phyloP scores from a whole-genome alignment of 2,797 vertebrate species.

The Cynopterus sphinx region DNA sequence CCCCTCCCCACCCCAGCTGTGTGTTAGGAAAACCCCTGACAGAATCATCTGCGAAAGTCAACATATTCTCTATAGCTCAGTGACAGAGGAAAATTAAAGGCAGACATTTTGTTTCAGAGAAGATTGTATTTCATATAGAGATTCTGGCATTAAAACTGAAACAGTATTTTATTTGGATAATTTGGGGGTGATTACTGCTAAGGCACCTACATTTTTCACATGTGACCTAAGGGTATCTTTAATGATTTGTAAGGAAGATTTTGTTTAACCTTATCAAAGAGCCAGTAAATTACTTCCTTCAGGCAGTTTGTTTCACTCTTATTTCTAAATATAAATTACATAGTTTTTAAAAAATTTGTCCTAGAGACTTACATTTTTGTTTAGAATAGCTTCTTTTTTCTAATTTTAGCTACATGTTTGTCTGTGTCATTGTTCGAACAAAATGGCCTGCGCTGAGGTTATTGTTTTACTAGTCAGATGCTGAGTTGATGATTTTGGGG shows the following conservation, averaged over 20 bases:
- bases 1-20: background rate
- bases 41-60: background rate
- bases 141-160: background rate
- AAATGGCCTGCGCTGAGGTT: background rate
- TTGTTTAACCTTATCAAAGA: slow-evolving; percentile 37
- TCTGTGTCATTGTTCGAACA: background rate
- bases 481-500: slow-evolving; percentile 8
- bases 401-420: background rate
- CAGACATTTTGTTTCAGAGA: background rate
- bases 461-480: slow-evolving; percentile 27
- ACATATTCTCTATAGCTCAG: background rate
- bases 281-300: background rate
- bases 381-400: background rate
- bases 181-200: background rate
- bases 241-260: background rate
- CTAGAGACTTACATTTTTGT: background rate
- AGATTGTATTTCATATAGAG: background rate
- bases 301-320: slow-evolving; percentile 6
- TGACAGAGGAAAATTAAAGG: background rate
- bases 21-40: background rate
- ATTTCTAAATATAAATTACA: slow-evolving; percentile 38
- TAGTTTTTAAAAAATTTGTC: background rate
- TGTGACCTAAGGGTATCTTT: background rate
- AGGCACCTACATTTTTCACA: background rate
- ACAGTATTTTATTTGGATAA: background rate